phyloP scores from a whole-genome alignment of 2,888 invertebrate species.

The Drosophila mimetica region DNA sequence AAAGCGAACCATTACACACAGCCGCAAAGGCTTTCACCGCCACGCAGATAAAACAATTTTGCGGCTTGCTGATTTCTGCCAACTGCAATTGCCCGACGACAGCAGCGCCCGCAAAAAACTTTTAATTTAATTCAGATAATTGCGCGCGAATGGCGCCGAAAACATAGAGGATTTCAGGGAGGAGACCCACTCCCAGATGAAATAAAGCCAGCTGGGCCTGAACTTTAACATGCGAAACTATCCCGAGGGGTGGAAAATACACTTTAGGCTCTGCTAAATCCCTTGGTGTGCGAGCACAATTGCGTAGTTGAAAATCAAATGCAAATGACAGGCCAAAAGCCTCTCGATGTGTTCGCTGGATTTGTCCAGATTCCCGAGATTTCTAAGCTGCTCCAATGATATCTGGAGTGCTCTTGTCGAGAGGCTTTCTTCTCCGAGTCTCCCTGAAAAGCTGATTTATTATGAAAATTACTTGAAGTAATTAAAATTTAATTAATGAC shows the following conservation, averaged over 20 bases:
- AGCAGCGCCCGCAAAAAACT: constrained; percentile 54
- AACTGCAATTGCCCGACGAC: constrained; percentile 47
- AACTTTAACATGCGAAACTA: constrained; percentile 30
- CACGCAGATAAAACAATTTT: constrained; percentile 42
- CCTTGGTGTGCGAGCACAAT: constrained; percentile 13
- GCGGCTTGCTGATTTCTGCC: constrained; percentile 57
- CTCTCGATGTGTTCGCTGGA: constrained; percentile 36
- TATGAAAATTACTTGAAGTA: constrained; percentile 43
- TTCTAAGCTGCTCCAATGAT: constrained; percentile 13
- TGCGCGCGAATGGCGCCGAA: constrained; percentile 28
- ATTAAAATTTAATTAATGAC: constrained; percentile 55
- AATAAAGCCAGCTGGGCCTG: constrained; percentile 6
- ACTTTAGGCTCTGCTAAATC: not conserved
- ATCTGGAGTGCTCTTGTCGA: constrained; percentile 7
- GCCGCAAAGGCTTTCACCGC: constrained; percentile 21
- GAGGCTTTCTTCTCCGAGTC: constrained; percentile 3
- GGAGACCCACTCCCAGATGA: not conserved
- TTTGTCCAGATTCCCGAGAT: constrained; percentile 13
- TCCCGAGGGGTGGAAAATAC: not conserved
- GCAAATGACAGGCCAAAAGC: constrained; percentile 35
- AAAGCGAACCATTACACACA: constrained; percentile 33
- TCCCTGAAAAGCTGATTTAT: constrained; percentile 43
- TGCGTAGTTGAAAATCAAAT: constrained; percentile 23
- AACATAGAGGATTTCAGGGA: not conserved
- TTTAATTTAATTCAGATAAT: constrained; percentile 66